Conservation (phyloP, 2,888 invertebrate genomes). For the Napeogenes inachia region DNA sequence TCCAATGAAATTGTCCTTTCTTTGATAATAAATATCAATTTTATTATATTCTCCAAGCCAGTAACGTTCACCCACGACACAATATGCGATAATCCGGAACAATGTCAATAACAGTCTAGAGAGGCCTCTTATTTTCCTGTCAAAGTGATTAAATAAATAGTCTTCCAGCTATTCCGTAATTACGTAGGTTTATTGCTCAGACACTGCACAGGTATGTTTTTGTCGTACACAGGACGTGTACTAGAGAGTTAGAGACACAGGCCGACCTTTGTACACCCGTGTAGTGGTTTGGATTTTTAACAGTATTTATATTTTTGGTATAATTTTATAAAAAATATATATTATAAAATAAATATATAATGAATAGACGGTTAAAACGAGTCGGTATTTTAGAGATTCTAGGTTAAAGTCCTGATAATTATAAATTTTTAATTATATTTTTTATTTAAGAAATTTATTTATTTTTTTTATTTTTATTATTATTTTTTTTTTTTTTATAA, state of each 20-base stretch:
- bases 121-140: conserved; percentile 64
- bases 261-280: conserved; percentile 46
- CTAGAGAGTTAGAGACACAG: conserved; percentile 34
- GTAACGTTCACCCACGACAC: conserved; percentile 49
- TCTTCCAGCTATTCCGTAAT: conserved; percentile 73
- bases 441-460: too few species aligned
- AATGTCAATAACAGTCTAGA: conserved; percentile 51
- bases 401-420: too few species aligned
- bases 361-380: too few species aligned
- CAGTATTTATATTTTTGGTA: background rate
- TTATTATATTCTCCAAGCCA: conserved; percentile 52
- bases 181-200: conserved; percentile 67
- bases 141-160: conserved; percentile 77
- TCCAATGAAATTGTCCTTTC: background rate
- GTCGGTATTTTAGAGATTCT: too few species aligned
- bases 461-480: too few species aligned
- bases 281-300: background rate
- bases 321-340: too few species aligned
- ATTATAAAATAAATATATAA: too few species aligned
- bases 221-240: conserved; percentile 40
- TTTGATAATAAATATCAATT: conserved; percentile 33
- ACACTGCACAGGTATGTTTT: conserved; percentile 63
- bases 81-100: conserved; percentile 48
- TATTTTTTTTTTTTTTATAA: too few species aligned
- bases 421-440: too few species aligned